Percentiles rank a stretch among this genome's conserved stretches.
phyloP scores from a whole-genome alignment of 2,797 vertebrate genomes.

The Pipistrellus kuhlii region DNA sequence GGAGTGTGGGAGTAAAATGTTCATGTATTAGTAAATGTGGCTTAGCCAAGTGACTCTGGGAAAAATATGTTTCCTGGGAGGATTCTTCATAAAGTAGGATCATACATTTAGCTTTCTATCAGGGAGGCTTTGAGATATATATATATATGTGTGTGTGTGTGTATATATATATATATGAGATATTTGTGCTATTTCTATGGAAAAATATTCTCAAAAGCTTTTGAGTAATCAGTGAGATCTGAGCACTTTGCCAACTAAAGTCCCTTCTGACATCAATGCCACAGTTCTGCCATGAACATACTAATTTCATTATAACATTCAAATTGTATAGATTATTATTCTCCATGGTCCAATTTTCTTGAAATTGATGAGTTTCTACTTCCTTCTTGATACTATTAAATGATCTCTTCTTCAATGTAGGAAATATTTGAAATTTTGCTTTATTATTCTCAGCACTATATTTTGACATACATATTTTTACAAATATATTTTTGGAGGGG shows the following conservation, averaged over 20 bases:
- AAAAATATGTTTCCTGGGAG: neutral
- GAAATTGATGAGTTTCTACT: slow-evolving; percentile 40
- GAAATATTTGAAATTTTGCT: slow-evolving; percentile 55
- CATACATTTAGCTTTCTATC: neutral
- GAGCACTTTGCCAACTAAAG: slow-evolving; percentile 44
- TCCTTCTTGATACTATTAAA: slow-evolving; percentile 27
- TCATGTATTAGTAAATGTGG: neutral
- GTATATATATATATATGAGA: neutral
- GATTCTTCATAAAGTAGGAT: neutral
- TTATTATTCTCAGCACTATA: slow-evolving; percentile 53
- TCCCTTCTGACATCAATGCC: slow-evolving; percentile 52
- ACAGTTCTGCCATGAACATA: neutral
- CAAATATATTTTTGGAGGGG: neutral
- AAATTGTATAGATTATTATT: slow-evolving; percentile 31
- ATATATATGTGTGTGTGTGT: too few relatives aligned
- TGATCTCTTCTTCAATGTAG: slow-evolving; percentile 4
- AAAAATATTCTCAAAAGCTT: slow-evolving; percentile 32
- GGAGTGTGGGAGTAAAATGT: neutral
- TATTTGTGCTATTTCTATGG: slow-evolving; percentile 23
- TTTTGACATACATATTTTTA: slow-evolving; percentile 8
- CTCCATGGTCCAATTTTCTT: slow-evolving; percentile 3
- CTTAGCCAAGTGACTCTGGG: neutral
- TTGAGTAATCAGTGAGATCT: slow-evolving; percentile 58
- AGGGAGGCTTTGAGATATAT: neutral
- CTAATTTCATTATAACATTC: slow-evolving; percentile 59